Conservation (phyloP, 1,140 invertebrate species). For the Trissolcus basalis region DNA sequence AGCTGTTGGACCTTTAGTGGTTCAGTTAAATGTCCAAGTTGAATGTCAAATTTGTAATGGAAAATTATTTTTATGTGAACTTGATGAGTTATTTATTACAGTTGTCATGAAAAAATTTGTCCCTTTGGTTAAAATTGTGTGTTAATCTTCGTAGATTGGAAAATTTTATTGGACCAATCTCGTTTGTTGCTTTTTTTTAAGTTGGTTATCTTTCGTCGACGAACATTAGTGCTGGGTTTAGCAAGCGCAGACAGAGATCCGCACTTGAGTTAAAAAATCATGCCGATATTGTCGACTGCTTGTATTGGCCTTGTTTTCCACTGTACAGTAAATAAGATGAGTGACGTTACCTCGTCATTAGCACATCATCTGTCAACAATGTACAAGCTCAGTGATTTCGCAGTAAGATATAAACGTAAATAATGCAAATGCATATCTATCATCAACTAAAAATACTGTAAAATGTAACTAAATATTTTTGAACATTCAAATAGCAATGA, state of each 20-base stretch:
- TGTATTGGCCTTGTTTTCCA: conserved; percentile 44
- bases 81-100: too few relatives aligned
- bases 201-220: neutral
- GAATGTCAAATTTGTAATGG: too few relatives aligned
- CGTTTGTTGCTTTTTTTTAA: neutral
- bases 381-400: conserved; percentile 40
- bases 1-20: too few relatives aligned
- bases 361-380: conserved; percentile 55
- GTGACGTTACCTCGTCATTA: conserved; percentile 56
- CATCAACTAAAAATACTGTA: conserved; percentile 50
- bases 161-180: too few relatives aligned
- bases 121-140: too few relatives aligned
- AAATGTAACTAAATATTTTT: conserved; percentile 30
- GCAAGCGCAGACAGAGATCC: too few relatives aligned
- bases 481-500: neutral
- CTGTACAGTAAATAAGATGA: conserved; percentile 45
- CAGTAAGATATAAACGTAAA: conserved; percentile 40
- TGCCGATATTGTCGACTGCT: conserved; percentile 41
- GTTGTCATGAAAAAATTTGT: too few relatives aligned
- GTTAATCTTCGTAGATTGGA: too few relatives aligned
- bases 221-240: neutral
- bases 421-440: conserved; percentile 33
- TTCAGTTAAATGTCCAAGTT: too few relatives aligned
- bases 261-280: conserved; percentile 15
- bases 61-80: too few relatives aligned